A percentile compares a stretch with the other conserved stretches of the same genome.
phyloP scores from a whole-genome alignment of 2,888 invertebrate species.

The Griposia aprilina region DNA sequence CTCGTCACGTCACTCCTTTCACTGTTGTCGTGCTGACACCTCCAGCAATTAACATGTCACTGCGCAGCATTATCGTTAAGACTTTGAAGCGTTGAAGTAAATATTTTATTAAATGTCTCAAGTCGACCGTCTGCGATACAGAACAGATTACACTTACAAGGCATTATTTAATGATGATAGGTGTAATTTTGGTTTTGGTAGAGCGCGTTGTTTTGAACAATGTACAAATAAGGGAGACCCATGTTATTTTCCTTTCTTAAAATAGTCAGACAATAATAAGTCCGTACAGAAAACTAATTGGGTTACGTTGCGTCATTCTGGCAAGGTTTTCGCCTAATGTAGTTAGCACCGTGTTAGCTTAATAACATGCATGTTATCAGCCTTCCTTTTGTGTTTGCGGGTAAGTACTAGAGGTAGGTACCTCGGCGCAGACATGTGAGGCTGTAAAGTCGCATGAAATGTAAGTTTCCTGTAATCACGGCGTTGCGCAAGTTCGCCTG shows the following conservation, averaged over 20 bases:
- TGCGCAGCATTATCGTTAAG: slow-evolving; percentile 73
- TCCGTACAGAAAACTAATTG: slow-evolving; percentile 57
- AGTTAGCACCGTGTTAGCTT: slow-evolving; percentile 45
- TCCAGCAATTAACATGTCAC: slow-evolving; percentile 85
- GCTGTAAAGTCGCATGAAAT: slow-evolving; percentile 59
- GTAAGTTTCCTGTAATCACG: slow-evolving; percentile 64
- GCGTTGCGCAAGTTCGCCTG: slow-evolving; percentile 75
- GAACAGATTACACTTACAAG: slow-evolving; percentile 40
- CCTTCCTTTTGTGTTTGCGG: slow-evolving; percentile 46
- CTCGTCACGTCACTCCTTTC: slow-evolving; percentile 73
- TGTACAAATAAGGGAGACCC: slow-evolving; percentile 50
- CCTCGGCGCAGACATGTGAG: slow-evolving; percentile 28
- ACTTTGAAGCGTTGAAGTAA: slow-evolving; percentile 61
- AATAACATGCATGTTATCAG: slow-evolving; percentile 48
- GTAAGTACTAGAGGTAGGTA: slow-evolving; percentile 13
- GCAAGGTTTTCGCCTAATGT: slow-evolving; percentile 62
- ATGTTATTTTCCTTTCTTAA: slow-evolving; percentile 50
- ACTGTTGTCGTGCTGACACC: slow-evolving; percentile 78
- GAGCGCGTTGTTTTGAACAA: slow-evolving; percentile 35
- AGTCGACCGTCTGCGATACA: slow-evolving; percentile 29
- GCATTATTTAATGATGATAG: slow-evolving; percentile 34
- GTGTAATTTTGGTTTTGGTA: slow-evolving; percentile 42
- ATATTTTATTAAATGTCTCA: slow-evolving; percentile 59
- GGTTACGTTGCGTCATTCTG: slow-evolving; percentile 58
- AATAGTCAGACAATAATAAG: slow-evolving; percentile 57